Evolutionary conservation across 2,888 invertebrate species (phyloP), one percentile per base, ranked within the genome.

Genomic region (Stegana nigrithorax): DNA sequence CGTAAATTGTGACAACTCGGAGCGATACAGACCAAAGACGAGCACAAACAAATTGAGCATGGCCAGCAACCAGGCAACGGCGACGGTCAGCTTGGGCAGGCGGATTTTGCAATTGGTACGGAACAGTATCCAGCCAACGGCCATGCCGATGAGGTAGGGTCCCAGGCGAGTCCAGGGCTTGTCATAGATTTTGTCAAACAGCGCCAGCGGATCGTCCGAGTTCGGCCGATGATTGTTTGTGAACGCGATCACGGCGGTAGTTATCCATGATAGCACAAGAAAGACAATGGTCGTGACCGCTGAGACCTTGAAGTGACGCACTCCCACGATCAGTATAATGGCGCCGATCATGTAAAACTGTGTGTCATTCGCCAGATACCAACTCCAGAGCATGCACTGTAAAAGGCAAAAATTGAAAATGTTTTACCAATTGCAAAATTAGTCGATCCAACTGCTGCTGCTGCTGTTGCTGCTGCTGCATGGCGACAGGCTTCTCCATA

Each of bases 321-420:
- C 91, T 0, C 93, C 93, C 55, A 94, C 83, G 59, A 95, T 92
- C n/a, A 94, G 87, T 29, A 94, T 90, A 4, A 94, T 89, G 0
- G 92, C 92, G 66, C 94, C 93, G 67, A 95, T 89, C 1, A 93
- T 90, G 81, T 94, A 95, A 85, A 95, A 94, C 80, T 94, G 94
- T 0, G 94, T 93, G 81, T 95, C 94, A 75, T 94, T 93, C 0
- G 94, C 92, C 51, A 95, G 86, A 80, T 95, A 94, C 94, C 94
- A 95, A 87, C 94, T 94, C 94, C 94, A 95, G 32, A 94, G 83
- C 94, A 95, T 94, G 82, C 94, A 95, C 94, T 94, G 87, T 0
- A 59, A 47, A 47, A n/a, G 7, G 10, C 21, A 7, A 44, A 32
- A 29, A 23, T 17, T 45, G 7, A 17, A 8, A 25, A 44, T 32